phyloP scores from a whole-genome alignment of 2,113 vertebrate genomes.

The Pachyramphus minor region DNA sequence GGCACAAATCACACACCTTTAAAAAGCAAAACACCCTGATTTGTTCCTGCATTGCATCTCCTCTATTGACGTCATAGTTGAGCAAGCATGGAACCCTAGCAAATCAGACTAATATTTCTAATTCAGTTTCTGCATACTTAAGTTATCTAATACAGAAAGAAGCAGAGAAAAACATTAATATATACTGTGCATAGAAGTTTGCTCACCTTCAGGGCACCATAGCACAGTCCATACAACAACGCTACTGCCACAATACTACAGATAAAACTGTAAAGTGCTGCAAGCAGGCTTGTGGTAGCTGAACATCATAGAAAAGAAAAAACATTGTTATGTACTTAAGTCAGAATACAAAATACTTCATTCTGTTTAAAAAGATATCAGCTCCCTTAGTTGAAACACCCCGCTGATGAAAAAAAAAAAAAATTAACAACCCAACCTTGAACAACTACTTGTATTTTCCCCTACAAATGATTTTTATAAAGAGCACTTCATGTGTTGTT shows the following conservation, averaged over 20 bases:
- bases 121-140: neutral
- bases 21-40: neutral
- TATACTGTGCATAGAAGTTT: neutral
- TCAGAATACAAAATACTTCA: neutral
- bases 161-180: neutral
- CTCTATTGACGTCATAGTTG: neutral
- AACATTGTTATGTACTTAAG: neutral
- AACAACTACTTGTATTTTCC: neutral
- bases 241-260: conserved; percentile 93
- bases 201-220: conserved; percentile 94
- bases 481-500: neutral
- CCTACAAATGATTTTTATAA: neutral
- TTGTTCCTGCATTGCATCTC: neutral
- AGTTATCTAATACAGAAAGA: neutral
- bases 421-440: neutral
- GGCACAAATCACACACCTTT: neutral
- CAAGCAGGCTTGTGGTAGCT: conserved; percentile 96
- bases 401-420: neutral
- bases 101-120: neutral
- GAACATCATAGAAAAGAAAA: neutral
- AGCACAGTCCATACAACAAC: conserved; percentile 93
- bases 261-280: conserved; percentile 91
- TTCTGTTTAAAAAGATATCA: neutral
- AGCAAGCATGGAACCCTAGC: neutral
- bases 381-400: neutral